Base-by-base conservation (phyloP, 2,888 invertebrate genomes). In the Altica lythri region DNA sequence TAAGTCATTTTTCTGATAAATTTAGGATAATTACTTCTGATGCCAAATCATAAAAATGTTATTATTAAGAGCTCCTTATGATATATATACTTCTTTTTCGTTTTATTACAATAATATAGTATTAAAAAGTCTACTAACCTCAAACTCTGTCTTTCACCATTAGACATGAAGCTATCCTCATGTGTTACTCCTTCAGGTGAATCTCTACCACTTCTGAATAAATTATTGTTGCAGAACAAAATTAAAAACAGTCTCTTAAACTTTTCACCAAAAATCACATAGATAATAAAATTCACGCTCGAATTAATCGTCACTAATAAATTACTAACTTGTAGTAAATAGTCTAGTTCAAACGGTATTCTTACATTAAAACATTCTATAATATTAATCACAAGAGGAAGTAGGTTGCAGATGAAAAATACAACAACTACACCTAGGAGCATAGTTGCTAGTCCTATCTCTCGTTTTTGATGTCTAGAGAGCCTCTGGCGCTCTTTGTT, bases 211-310 rank as follows among this genome's bases (percentile, higher is more conserved):
- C 83, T 79, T 10, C 69, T 63, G 46, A 66, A 82, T 77, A 63
- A 40, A 22, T 67, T 58, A 47, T 72, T 71, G 55, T 81, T 63
- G 53, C 72, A 72, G 52, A 72, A 72, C 29, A 72, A 53, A 19
- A 71, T 62, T 38, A 75, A 59, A 75, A 94, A 92, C 61, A 94
- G 85, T 57, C 90, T 82, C 73, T 93, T 91, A 79, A 97, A 97
- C 75, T 97, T 96, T 75, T 96, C 93, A 1, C 97, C 97, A 75
- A 97, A 96, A 63, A 95, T 95, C 62, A 96, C 95, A 79, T 98
- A 98, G 68, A 98, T 95, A 62, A 98, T 86, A 76, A 98, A 97
- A 79, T 98, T 98, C 59, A 96, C 92, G 72, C 95, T 95, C 71
- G 95, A 95, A 80, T 98, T 98, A 74, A 97, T 87, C 60, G 95